Evolutionary conservation across 2,888 invertebrate species (phyloP).

Genomic region (Caenorhabditis afra): DNA sequence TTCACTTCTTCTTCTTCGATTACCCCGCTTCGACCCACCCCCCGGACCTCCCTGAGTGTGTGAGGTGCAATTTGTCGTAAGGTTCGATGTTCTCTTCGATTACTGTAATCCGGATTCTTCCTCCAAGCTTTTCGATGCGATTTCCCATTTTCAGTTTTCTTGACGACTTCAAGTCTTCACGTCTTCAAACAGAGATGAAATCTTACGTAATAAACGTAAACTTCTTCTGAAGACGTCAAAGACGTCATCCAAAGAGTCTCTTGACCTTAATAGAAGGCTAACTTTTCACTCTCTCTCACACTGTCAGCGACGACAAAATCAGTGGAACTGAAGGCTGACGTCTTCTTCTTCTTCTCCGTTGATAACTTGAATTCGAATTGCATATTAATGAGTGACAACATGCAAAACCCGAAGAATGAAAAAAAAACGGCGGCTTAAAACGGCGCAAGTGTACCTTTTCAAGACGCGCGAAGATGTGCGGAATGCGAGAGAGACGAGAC

Average conservation of each 20-base stretch:
- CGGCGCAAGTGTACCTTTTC: neutral
- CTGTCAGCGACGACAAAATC: conserved; percentile 6
- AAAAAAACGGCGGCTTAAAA: neutral
- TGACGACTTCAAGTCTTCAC: no score
- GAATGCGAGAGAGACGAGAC: neutral
- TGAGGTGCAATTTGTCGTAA: no score
- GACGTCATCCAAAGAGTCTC: conserved; percentile 4
- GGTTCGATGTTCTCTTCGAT: no score
- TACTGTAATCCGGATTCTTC: neutral
- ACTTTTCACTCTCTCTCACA: neutral
- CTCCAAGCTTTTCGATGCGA: no score
- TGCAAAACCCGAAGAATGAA: neutral
- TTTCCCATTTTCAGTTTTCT: neutral
- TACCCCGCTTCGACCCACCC: no score
- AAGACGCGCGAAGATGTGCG: neutral
- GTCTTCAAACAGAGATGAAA: no score
- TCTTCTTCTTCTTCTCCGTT: neutral
- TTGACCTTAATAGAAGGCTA: conserved; percentile 25
- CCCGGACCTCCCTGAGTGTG: no score
- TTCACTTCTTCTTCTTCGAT: no score
- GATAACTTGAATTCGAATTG: conserved; percentile 6
- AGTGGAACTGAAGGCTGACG: conserved; percentile 21
- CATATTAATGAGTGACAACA: conserved; percentile 10
- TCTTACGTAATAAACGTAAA: no score
- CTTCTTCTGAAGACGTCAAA: neutral